phyloP scores from a whole-genome alignment of 2,888 invertebrate genomes.

The Acronicta aceris region DNA sequence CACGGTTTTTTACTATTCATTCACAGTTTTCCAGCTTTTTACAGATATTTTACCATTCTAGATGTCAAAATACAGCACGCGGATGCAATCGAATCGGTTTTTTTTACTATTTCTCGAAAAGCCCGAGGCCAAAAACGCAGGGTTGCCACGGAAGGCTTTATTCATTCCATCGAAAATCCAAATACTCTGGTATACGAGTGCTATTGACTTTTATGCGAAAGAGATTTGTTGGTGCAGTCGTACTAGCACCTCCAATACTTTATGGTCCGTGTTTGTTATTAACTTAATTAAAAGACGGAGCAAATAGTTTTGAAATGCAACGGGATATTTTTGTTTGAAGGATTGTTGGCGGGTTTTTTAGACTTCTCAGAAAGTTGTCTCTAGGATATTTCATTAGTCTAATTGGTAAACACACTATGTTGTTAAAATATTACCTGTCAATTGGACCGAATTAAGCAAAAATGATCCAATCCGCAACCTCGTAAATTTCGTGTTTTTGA shows the following conservation, averaged over 20 bases:
- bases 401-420: slow-evolving; percentile 15
- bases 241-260: slow-evolving; percentile 28
- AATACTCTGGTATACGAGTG: slow-evolving; percentile 33
- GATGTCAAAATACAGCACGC: slow-evolving; percentile 18
- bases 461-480: too few relatives aligned
- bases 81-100: slow-evolving; percentile 13
- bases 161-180: slow-evolving; percentile 37
- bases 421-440: too few relatives aligned
- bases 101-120: slow-evolving; percentile 28
- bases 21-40: too few relatives aligned
- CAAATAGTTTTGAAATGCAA: slow-evolving; percentile 20
- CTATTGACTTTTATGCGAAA: slow-evolving; percentile 14
- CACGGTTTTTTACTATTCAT: too few relatives aligned
- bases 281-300: slow-evolving; percentile 40
- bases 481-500: too few relatives aligned
- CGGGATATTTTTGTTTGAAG: slow-evolving; percentile 21
- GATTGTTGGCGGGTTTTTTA: slow-evolving; percentile 6
- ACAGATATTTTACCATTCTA: slow-evolving; percentile 6
- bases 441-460: too few relatives aligned
- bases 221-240: slow-evolving; percentile 14
- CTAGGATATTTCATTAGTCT: slow-evolving; percentile 29
- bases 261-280: slow-evolving; percentile 35
- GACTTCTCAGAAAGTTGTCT: neutral
- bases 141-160: slow-evolving; percentile 31
- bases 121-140: slow-evolving; percentile 22